Conservation (phyloP, 2,797 vertebrate species). For the Orestias chungarensis region DNA sequence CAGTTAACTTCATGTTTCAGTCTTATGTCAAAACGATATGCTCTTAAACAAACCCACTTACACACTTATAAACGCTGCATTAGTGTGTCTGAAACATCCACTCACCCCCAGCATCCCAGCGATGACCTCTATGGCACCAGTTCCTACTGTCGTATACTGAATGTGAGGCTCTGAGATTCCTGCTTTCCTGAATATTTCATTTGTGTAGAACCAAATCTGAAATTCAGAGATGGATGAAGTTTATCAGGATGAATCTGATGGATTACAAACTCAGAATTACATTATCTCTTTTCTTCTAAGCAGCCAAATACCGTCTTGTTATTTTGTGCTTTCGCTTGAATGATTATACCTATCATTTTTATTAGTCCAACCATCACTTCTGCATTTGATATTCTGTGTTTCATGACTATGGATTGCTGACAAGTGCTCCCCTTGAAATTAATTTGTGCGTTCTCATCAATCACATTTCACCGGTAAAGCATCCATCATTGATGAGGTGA, state of each 20-base stretch:
- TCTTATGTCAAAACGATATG: background rate
- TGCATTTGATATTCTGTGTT: slow-evolving; percentile 61
- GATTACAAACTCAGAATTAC: slow-evolving; percentile 23
- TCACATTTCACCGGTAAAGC: slow-evolving; percentile 75
- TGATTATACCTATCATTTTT: slow-evolving; percentile 68
- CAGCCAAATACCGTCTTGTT: slow-evolving; percentile 36
- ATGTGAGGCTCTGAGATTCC: slow-evolving; percentile 83
- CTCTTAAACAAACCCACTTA: background rate
- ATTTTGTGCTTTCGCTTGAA: slow-evolving; percentile 52
- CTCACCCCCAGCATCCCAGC: slow-evolving; percentile 88
- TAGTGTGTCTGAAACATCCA: slow-evolving; percentile 14
- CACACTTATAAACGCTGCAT: background rate
- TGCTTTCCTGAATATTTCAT: slow-evolving; percentile 85
- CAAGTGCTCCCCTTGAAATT: slow-evolving; percentile 75
- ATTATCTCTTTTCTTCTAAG: slow-evolving; percentile 13
- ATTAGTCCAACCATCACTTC: slow-evolving; percentile 58
- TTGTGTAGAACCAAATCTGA: slow-evolving; percentile 96
- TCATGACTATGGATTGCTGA: slow-evolving; percentile 66
- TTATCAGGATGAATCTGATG: background rate
- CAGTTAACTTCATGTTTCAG: background rate
- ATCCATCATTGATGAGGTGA: slow-evolving; percentile 74
- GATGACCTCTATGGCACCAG: slow-evolving; percentile 87
- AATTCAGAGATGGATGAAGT: slow-evolving; percentile 42
- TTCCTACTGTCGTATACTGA: slow-evolving; percentile 90
- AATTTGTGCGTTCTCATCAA: slow-evolving; percentile 76